A percentile compares a stretch with the other conserved stretches of the same genome.
Conservation (phyloP, 2,113 vertebrate genomes). For the Mobula birostris region DNA sequence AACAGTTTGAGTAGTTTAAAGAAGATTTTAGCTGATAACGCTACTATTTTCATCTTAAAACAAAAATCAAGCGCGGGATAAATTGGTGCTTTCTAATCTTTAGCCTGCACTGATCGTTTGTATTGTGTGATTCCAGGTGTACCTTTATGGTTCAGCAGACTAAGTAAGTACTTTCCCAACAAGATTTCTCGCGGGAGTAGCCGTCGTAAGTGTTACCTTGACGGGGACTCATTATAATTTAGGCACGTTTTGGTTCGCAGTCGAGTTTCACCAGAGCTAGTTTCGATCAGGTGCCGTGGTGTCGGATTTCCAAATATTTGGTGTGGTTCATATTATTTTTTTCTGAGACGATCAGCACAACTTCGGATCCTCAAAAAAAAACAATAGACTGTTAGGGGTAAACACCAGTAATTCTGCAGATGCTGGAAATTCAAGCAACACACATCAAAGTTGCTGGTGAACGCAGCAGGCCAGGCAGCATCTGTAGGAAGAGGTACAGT, state of each 20-base stretch:
- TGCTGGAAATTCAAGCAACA: too few species aligned
- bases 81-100: background rate
- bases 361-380: background rate
- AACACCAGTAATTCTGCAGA: too few species aligned
- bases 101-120: background rate
- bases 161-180: too few species aligned
- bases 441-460: too few species aligned
- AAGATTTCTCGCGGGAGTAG: background rate
- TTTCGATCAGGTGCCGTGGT: constrained; percentile 27
- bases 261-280: background rate
- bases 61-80: background rate
- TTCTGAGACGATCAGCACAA: too few species aligned
- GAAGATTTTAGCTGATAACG: background rate
- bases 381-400: background rate
- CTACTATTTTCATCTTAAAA: background rate
- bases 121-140: background rate
- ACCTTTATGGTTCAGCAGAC: too few species aligned
- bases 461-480: too few species aligned
- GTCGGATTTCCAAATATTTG: background rate
- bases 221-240: background rate
- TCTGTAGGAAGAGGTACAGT: too few species aligned
- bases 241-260: background rate
- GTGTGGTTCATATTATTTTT: too few species aligned
- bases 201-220: too few species aligned
- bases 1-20: background rate